Percentiles rank a stretch among this genome's conserved stretches.
Conservation (phyloP, 2,113 vertebrate species). For the Anhinga anhinga region DNA sequence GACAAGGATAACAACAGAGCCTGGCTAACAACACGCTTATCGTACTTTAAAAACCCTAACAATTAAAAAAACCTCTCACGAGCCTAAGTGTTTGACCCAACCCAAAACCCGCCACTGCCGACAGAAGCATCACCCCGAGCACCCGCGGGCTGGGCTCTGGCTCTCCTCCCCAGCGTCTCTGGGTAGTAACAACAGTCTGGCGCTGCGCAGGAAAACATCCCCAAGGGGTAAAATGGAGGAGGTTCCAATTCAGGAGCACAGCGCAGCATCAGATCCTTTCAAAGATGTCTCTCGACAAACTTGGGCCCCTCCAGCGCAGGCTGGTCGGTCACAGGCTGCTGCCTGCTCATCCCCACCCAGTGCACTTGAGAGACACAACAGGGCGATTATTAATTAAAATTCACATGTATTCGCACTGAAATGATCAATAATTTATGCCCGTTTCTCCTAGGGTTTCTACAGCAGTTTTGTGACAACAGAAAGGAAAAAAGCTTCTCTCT, state of each 20-base stretch:
- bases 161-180: accelerated
- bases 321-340: not conserved
- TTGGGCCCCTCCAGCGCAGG: not conserved
- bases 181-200: not conserved
- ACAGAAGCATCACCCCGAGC: not conserved
- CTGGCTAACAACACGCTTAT: not conserved
- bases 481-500: slow-evolving; percentile 20
- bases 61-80: not conserved
- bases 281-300: not conserved
- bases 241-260: not conserved
- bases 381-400: slow-evolving; percentile 46
- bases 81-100: not conserved
- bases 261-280: not conserved
- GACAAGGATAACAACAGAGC: not conserved
- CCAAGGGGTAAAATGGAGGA: not conserved
- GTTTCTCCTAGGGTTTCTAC: slow-evolving; percentile 3
- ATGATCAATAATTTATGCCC: slow-evolving; percentile 66
- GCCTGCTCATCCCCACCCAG: not conserved
- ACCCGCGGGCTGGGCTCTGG: accelerated
- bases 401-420: not conserved
- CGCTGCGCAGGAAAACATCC: not conserved
- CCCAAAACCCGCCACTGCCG: accelerated
- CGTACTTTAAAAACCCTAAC: not conserved
- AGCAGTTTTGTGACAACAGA: slow-evolving; percentile 67
- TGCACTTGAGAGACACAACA: not conserved